Evolutionary conservation across 2,797 vertebrate species (phyloP), one percentile per base, ranked within the genome.

Genomic region (Oophaga sylvatica): DNA sequence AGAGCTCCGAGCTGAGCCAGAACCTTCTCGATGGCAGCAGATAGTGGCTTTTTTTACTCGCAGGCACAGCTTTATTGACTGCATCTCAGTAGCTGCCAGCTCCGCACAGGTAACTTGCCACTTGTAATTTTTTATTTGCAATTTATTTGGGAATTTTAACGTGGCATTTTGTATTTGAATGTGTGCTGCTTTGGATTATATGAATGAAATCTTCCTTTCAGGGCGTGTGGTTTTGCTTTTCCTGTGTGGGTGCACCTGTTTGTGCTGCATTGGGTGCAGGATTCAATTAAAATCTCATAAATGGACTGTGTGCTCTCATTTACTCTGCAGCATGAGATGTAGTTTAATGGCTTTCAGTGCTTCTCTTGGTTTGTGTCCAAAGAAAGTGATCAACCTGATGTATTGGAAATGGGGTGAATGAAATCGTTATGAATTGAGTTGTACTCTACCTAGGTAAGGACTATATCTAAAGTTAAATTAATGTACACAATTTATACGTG

Each of bases 41-140:
- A 95, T 99, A 90, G 95, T 98, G 70, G 95, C 94, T 48, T 99
- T 99, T 96, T 99, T 99, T 94, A 96, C 97, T 89, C 96, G 95
- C 91, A 96, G 97, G 92, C 97, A 96, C 88, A 96, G 96, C 92
- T 97, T 99, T 95, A 97, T 97, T 90, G 97, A 99, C 96, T 99
- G 98, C 95, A 98, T 99, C 93, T 97, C 95, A 59, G 96, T 97
- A 1, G 94, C 95, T 90, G 93, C 95, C 87, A 95, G 94, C 92
- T 95, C 95, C 92, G 92, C 94, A 93, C 98, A 99, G 98, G 98
- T 99, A 99, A 96, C 90, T 59, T 90, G 89, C 90, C 92, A 93
- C 91, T 92, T 92, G 92, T 94, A 93, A 89, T 88, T 53, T 53
- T 53, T 70, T 59, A 22, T 79, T 70, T 63, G 19, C 71, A 29